Percentiles rank a stretch among this genome's conserved stretches.
phyloP scores from a whole-genome alignment of 2,113 vertebrate species.

The Larimichthys polyactis region DNA sequence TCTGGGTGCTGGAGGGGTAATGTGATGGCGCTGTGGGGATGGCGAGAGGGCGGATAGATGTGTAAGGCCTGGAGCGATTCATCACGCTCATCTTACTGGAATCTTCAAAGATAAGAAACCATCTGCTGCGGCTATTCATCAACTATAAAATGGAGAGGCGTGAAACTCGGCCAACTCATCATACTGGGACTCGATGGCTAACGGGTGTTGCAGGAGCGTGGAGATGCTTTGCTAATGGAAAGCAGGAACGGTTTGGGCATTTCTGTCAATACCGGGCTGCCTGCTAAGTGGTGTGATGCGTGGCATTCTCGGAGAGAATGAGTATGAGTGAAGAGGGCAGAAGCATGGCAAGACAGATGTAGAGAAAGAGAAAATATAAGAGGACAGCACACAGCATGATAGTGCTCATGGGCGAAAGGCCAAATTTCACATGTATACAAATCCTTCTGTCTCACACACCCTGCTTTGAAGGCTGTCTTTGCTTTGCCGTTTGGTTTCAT shows the following conservation, averaged over 20 bases:
- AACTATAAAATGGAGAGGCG: conserved; percentile 89
- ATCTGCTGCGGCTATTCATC: conserved; percentile 95
- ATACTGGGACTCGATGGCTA: conserved; percentile 83
- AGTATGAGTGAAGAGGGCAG: conserved; percentile 15
- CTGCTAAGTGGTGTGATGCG: conserved; percentile 60
- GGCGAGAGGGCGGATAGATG: conserved; percentile 31
- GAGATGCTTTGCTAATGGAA: conserved; percentile 89
- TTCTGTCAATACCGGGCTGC: conserved; percentile 57
- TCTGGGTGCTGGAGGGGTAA: conserved; percentile 24
- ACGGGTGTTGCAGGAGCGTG: conserved; percentile 86
- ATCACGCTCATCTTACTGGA: conserved; percentile 90
- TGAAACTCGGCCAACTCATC: conserved; percentile 88
- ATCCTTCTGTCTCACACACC: not conserved
- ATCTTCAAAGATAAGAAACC: conserved; percentile 94
- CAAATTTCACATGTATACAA: conserved; percentile 11
- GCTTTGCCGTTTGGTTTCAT: not conserved
- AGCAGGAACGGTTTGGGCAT: conserved; percentile 79
- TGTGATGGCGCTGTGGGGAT: conserved; percentile 23
- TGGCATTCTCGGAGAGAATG: conserved; percentile 17
- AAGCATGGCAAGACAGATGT: conserved; percentile 35
- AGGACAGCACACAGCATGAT: not conserved
- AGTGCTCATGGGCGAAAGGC: not conserved
- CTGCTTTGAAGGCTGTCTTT: not conserved
- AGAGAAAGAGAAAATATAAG: conserved; percentile 31
- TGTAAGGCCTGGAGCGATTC: conserved; percentile 87